phyloP scores from a whole-genome alignment of 2,113 vertebrate species.

The Callospermophilus lateralis region DNA sequence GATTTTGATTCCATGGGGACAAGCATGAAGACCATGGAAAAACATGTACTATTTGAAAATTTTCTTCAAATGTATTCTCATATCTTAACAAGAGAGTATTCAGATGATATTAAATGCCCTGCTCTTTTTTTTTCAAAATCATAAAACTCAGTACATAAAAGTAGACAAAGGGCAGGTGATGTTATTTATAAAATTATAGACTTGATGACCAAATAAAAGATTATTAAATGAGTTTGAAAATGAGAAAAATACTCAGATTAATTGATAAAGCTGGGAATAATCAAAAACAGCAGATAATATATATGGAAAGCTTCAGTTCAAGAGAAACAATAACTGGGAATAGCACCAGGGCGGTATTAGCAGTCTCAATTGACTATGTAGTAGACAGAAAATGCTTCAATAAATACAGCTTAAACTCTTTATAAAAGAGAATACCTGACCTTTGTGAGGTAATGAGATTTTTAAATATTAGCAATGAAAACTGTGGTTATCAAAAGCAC shows the following conservation, averaged over 20 bases:
- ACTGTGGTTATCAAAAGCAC: background rate
- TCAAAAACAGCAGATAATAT: background rate
- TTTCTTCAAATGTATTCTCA: slow-evolving; percentile 6
- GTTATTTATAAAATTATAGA: background rate
- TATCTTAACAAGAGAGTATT: background rate
- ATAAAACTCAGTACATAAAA: background rate
- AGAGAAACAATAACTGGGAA: background rate
- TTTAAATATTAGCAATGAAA: slow-evolving; percentile 41
- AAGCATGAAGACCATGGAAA: background rate
- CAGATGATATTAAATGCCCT: slow-evolving; percentile 9
- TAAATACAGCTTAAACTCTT: slow-evolving; percentile 17
- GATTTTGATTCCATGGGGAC: background rate
- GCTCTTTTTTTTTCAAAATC: background rate
- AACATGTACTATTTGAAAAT: background rate
- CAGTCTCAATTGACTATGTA: background rate
- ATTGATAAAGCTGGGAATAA: slow-evolving; percentile 35
- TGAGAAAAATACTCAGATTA: slow-evolving; percentile 37
- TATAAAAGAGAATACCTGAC: background rate
- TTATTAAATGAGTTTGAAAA: slow-evolving; percentile 45
- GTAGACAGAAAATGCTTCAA: background rate
- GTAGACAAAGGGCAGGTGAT: background rate
- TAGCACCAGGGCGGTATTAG: background rate
- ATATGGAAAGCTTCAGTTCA: background rate
- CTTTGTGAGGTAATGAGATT: background rate
- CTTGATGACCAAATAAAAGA: slow-evolving; percentile 1